Percentiles rank a stretch among this genome's conserved stretches.
phyloP scores from a whole-genome alignment of 2,113 vertebrate genomes.

The Pundamilia nyererei region DNA sequence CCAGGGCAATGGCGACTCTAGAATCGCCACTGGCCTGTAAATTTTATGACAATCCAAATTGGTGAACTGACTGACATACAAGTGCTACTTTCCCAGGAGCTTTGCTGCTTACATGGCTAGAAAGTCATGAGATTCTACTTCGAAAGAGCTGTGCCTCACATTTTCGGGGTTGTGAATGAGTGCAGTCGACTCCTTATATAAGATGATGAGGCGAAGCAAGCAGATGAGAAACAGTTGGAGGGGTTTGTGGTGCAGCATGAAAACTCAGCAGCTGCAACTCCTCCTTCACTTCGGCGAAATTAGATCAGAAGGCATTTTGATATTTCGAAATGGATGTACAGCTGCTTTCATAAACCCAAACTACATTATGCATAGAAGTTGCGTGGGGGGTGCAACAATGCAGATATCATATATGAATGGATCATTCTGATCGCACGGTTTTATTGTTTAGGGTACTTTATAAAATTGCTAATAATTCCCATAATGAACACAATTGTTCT shows the following conservation, averaged over 20 bases:
- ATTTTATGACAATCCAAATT: background rate
- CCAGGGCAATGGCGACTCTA: background rate
- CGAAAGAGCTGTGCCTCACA: background rate
- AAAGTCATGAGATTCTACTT: background rate
- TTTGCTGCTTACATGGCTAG: background rate
- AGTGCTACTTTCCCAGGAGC: background rate
- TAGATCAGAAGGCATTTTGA: slow-evolving; percentile 35
- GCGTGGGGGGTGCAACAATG: background rate
- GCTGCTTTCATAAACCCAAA: background rate
- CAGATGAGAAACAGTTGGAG: slow-evolving; percentile 28
- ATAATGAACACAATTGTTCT: slow-evolving; percentile 8
- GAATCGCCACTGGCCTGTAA: background rate
- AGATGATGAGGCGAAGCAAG: background rate
- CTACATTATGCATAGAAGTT: background rate
- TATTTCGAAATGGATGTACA: background rate
- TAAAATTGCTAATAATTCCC: slow-evolving; percentile 12
- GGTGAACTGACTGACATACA: background rate
- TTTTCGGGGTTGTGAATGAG: background rate
- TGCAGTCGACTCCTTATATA: slow-evolving; percentile 1
- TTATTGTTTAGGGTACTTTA: slow-evolving; percentile 7
- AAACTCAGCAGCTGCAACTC: slow-evolving; percentile 36
- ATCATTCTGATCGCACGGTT: background rate
- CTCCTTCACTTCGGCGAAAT: slow-evolving; percentile 24
- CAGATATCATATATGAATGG: background rate
- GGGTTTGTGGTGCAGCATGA: background rate